Conservation (phyloP, 2,113 vertebrate genomes). For the Casuarius casuarius region DNA sequence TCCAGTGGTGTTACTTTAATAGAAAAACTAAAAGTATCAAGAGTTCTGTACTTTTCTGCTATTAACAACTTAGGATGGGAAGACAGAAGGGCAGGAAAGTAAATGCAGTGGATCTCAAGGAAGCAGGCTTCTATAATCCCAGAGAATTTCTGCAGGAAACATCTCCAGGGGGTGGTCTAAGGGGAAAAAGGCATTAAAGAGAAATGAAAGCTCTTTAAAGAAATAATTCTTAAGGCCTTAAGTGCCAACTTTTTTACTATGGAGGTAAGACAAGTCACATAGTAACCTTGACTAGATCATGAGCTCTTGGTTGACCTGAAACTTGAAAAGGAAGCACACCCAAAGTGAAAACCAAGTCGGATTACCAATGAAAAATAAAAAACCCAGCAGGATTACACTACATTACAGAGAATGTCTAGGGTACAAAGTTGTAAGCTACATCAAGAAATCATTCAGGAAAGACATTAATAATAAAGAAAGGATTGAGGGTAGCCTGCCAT, state of each 20-base stretch:
- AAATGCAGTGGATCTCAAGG: neutral
- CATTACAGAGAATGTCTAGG: neutral
- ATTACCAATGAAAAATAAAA: neutral
- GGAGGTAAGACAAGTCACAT: neutral
- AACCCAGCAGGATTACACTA: neutral
- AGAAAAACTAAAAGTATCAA: neutral
- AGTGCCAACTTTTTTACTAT: neutral
- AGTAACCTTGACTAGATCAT: neutral
- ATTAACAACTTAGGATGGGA: neutral
- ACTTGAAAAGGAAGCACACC: neutral
- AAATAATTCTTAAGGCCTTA: neutral
- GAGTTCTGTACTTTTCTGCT: neutral
- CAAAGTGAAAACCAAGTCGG: neutral
- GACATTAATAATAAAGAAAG: neutral
- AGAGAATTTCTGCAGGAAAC: neutral
- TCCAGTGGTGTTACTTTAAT: neutral
- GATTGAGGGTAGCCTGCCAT: neutral
- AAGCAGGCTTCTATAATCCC: neutral
- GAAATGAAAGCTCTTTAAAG: neutral
- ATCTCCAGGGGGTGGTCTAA: neutral
- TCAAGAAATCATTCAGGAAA: neutral
- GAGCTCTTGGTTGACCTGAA: neutral
- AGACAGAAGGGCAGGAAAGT: neutral
- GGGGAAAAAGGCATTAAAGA: neutral
- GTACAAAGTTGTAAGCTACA: neutral